Conservation (phyloP, 2,888 invertebrate species). For the Drosophila leonis region DNA sequence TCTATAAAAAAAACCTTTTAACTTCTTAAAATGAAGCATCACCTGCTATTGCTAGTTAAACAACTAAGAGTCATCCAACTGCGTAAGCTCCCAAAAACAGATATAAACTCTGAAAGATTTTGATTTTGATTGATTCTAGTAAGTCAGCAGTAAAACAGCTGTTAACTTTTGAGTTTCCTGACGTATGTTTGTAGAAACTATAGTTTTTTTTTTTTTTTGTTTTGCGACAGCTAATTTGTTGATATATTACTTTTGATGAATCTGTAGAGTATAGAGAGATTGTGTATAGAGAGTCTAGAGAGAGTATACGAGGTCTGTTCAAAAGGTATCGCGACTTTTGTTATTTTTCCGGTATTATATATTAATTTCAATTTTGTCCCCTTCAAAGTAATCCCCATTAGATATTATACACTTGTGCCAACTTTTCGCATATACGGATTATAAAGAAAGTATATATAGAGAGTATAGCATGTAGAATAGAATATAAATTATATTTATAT, state of each 20-base stretch:
- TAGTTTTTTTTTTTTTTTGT: not conserved
- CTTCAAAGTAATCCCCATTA: too few species aligned
- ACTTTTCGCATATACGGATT: too few species aligned
- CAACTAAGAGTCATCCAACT: not conserved
- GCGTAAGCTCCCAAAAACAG: not conserved
- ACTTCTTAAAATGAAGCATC: not conserved
- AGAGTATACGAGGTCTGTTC: too few species aligned
- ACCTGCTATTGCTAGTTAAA: not conserved
- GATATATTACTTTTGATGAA: not conserved
- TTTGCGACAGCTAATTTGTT: too few species aligned
- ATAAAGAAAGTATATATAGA: not conserved
- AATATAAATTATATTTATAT: too few species aligned
- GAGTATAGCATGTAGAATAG: not conserved
- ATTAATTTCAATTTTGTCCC: too few species aligned
- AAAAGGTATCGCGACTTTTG: too few species aligned
- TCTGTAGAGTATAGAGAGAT: not conserved
- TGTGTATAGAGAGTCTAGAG: not conserved
- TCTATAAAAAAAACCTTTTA: not conserved
- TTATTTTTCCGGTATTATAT: too few species aligned
- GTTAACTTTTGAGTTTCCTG: not conserved
- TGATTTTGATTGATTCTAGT: not conserved
- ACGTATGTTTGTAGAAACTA: not conserved
- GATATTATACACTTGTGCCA: too few species aligned
- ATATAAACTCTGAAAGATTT: not conserved
- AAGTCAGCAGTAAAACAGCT: not conserved